Conservation (phyloP, 1,140 invertebrate species). For the Lucilia cuprina region DNA sequence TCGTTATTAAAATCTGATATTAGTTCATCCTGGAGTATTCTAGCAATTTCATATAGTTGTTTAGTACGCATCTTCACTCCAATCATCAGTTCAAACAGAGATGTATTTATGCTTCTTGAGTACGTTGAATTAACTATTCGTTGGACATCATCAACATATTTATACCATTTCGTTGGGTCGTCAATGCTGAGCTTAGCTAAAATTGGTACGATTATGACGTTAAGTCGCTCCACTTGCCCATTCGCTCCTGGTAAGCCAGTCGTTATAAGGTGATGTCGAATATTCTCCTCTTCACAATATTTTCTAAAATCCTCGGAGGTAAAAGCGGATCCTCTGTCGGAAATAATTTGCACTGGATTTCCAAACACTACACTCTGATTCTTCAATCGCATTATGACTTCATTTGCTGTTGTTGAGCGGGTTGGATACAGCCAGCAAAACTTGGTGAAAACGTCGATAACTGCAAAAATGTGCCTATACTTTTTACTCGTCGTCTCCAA, state of each 20-base stretch:
- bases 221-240: slow-evolving; percentile 49
- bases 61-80: slow-evolving; percentile 49
- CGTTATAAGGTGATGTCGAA: slow-evolving; percentile 46
- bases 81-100: slow-evolving; percentile 56
- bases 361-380: slow-evolving; percentile 52
- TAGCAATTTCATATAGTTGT: too few species aligned
- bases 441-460: slow-evolving; percentile 62
- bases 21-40: too few species aligned
- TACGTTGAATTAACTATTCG: slow-evolving; percentile 52
- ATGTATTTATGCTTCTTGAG: slow-evolving; percentile 51
- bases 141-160: slow-evolving; percentile 49
- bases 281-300: slow-evolving; percentile 49
- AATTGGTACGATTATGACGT: slow-evolving; percentile 39
- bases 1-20: too few species aligned
- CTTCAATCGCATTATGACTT: slow-evolving; percentile 45
- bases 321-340: slow-evolving; percentile 19
- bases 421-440: slow-evolving; percentile 59
- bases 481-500: slow-evolving; percentile 54
- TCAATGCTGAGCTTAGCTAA: slow-evolving; percentile 51
- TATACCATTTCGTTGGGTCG: slow-evolving; percentile 51
- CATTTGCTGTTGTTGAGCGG: slow-evolving; percentile 40
- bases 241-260: slow-evolving; percentile 52
- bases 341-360: slow-evolving; percentile 42
- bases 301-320: slow-evolving; percentile 48
- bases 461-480: slow-evolving; percentile 60